Evolutionary conservation across 2,797 vertebrate genomes (phyloP).

Genomic region (Tragopan temminckii): DNA sequence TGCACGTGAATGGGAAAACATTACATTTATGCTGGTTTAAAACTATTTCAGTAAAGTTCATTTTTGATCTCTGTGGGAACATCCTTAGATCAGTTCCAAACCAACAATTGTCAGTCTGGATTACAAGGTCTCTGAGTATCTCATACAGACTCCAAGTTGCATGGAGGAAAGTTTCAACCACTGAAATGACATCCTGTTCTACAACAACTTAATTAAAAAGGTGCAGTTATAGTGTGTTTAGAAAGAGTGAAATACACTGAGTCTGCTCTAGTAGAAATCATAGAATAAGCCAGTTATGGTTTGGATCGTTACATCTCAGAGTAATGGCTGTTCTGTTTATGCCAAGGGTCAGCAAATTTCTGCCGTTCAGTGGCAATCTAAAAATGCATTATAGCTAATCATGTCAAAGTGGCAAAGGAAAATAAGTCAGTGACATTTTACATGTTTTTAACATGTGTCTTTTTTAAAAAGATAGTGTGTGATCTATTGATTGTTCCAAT

Average conservation of each 20-base stretch:
- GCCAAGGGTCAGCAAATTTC: constrained; percentile 60
- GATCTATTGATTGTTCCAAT: not conserved
- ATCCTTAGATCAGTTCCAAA: not conserved
- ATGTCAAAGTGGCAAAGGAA: constrained; percentile 30
- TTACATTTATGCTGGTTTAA: not conserved
- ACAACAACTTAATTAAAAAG: constrained; percentile 43
- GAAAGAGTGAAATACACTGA: not conserved
- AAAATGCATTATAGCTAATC: constrained; percentile 32
- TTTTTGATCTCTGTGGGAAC: not conserved
- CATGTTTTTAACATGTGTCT: not conserved
- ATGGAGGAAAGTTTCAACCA: not conserved
- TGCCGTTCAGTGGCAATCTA: constrained; percentile 40
- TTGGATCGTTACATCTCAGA: constrained; percentile 45
- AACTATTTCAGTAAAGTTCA: not conserved
- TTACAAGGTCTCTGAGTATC: not conserved
- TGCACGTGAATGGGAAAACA: not conserved
- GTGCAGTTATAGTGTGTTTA: constrained; percentile 28
- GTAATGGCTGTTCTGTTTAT: constrained; percentile 42
- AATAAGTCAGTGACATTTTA: constrained; percentile 12
- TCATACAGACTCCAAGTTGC: not conserved
- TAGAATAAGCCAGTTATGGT: constrained; percentile 23
- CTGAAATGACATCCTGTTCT: not conserved
- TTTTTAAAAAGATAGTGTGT: not conserved
- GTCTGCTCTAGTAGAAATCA: not conserved
- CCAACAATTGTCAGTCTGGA: not conserved